Evolutionary conservation across 64 coral and sea anemone genomes (phyloP), one percentile per base, ranked within the genome.

Genomic region (Hydrozoanthus tunicans): DNA sequence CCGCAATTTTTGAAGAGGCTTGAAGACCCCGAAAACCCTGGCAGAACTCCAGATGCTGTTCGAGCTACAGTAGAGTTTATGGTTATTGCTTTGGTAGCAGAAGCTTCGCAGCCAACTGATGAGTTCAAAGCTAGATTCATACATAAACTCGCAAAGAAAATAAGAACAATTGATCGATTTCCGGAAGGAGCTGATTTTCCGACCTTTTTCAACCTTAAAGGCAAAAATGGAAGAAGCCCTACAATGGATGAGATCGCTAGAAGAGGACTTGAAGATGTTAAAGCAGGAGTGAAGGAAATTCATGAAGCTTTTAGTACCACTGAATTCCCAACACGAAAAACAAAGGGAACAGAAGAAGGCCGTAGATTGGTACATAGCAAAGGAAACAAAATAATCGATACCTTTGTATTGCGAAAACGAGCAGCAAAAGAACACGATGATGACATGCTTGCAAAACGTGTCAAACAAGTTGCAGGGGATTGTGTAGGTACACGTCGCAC

Each of bases 11-110:
- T 14, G 14, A 24, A 66, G 26, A 53, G 63, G 5, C 60, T 90
- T 6, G n/a, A 80, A 26, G 89, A 77, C 64, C 43, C 59, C 64
- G 5, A 11, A 8, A 67, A 51, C 11, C 56, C 63, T 26, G 56
- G 3, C 13, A 12, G 61, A 9, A 64, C 89, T 7, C 52, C 52
- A 15, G 59, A 90, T 43, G 26, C 74, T 62, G 32, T 58, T 26
- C 74, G 73, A 77, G 73, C 70, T 56, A 78, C 89, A 6, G 74
- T 90, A 25, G 89, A 90, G 73, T 77, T 90, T 77, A 59, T 90
- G 25, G 89, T 77, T 74, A 79, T 90, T 55, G 23, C 89, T 7
- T 59, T 89, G 89, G 62, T 90, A 56, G 89, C 89, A 58, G 89
- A 90, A 59, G 89, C 72, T 73, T 72, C 89, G 11, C 89, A 90